A percentile compares a stretch with the other conserved stretches of the same genome.
These are phyloP conservation scores for Neotoma lepida DNA, from an alignment of 2,113 vertebrate species.

Conservation along the genomic window DNA sequence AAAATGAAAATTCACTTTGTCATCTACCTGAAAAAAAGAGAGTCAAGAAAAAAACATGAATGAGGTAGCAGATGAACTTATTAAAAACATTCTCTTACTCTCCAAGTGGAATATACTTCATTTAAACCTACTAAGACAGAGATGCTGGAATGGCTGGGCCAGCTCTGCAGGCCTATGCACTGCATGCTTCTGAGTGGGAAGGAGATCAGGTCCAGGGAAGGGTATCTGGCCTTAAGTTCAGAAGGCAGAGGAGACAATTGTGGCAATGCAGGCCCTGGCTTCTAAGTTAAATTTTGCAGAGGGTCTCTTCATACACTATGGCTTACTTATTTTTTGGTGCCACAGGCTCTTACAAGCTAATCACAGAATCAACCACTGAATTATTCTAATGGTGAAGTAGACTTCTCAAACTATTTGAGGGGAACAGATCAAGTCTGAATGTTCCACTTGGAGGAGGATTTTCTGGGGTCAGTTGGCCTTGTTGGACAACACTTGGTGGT, in stretches of 20 bases:
- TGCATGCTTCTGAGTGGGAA: not conserved
- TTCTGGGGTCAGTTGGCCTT: not conserved
- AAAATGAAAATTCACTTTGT: slow-evolving; percentile 96
- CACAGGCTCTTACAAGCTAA: not conserved
- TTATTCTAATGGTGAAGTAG: not conserved
- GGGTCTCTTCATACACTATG: not conserved
- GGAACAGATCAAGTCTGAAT: not conserved
- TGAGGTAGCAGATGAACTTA: not conserved
- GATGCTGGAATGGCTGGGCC: not conserved
- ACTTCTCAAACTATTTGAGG: not conserved
- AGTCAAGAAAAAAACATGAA: not conserved
- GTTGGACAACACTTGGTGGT: not conserved
- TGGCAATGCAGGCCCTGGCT: not conserved
- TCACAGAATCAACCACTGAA: not conserved
- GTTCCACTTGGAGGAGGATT: not conserved
- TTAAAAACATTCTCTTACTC: not conserved
- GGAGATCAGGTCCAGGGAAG: not conserved
- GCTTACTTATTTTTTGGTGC: not conserved
- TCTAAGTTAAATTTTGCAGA: not conserved
- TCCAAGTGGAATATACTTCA: not conserved
- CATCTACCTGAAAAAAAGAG: slow-evolving; percentile 86
- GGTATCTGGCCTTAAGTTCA: not conserved
- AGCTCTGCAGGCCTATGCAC: not conserved
- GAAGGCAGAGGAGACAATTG: not conserved
- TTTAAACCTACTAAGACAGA: not conserved